Evolutionary conservation across 92 coral and sea anemone species (phyloP).

Genomic region (Palythoa heliodiscus): DNA sequence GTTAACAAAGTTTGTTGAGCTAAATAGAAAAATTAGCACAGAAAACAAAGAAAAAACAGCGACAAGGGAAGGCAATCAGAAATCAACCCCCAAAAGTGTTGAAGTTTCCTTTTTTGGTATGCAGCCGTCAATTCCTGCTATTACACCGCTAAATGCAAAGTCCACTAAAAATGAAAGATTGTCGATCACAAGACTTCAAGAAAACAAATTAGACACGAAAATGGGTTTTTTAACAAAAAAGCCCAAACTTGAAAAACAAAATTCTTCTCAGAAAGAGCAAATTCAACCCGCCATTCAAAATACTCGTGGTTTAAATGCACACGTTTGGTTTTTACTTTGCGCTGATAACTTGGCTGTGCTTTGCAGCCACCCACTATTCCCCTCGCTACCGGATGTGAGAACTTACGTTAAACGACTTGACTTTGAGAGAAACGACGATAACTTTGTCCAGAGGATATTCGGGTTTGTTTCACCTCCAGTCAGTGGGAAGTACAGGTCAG

Average conservation of each 20-base stretch:
- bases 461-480: constrained; percentile 21
- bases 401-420: constrained; percentile 22
- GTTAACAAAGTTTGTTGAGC: background rate
- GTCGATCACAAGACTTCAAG: background rate
- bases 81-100: background rate
- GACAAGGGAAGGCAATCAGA: background rate
- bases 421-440: background rate
- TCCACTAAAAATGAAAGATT: background rate
- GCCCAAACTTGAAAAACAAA: background rate
- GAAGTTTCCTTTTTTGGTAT: background rate
- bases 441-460: constrained; percentile 11
- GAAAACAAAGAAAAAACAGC: background rate
- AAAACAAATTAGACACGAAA: background rate
- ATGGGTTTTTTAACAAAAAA: background rate
- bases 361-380: constrained; percentile 21
- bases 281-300: background rate
- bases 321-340: constrained; percentile 15
- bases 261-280: background rate
- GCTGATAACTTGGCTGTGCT: background rate
- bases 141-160: background rate
- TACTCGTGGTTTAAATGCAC: constrained; percentile 1
- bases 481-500: constrained; percentile 29
- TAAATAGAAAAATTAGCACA: background rate
- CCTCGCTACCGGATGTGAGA: constrained; percentile 10
- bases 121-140: background rate